Base-by-base conservation (phyloP, 2,113 vertebrate species). In the Sceloporus tristichus region DNA sequence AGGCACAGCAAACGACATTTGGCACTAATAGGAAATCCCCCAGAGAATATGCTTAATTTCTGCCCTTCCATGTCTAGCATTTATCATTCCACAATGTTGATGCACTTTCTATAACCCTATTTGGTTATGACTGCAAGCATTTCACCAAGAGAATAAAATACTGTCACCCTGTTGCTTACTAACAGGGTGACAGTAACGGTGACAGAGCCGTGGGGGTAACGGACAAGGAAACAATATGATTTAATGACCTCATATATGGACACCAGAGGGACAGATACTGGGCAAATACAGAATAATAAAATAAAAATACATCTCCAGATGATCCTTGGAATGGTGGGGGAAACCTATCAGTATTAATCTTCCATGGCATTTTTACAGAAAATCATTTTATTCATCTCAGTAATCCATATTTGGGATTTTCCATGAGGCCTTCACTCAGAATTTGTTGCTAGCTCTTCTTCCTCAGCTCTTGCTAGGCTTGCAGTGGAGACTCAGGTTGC, bases 11-110 rank as follows among this genome's bases (percentile, higher is more conserved):
- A 16, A 11, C 38, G 85, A 81, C 21, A 82, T 1, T 3, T 85
- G 29, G 59, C 84, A 87, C 18, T 62, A 34, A 87, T 27, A 73
- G 59, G 40, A 53, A 54, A 10, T 23, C 8, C 66, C 70, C 48
- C 14, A 54, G 62, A 77, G 19, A 88, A 83, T 73, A 27, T 11
- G 66, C 53, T 66, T 66, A 79, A 90, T 87, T 59, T 80, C 48
- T 59, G 73, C 38, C 25, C 62, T 38, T 66, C 34, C 42, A 62
- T 83, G 59, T 34, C 71, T 77, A 77, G 59, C 40, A 83, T 5
- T 53, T 66, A 77, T 54, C 29, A 76, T 68, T 68, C 29, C 40
- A 83, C n/a, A 66, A 8, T 38, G n/a, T 19, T 19, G 13, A 6
- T 68, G 80, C 21, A 66, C 79, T 87, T 74, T 71, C 73, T 83